Percentiles rank a stretch among this genome's conserved stretches.
These are phyloP conservation scores for Drosophila arizonae DNA, from an alignment of 1,140 invertebrate genomes.

Conservation along the genomic window DNA sequence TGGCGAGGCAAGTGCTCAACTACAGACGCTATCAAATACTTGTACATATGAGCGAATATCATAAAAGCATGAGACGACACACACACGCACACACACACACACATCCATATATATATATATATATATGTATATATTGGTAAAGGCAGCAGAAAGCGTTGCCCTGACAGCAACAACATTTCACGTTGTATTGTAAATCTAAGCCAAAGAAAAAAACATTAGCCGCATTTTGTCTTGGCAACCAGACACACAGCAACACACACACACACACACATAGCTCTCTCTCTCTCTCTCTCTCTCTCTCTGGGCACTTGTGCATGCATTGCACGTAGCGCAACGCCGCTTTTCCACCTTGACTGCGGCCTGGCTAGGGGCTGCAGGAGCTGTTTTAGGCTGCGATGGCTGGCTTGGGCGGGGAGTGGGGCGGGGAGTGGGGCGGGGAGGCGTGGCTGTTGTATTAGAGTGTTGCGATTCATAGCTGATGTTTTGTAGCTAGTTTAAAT, in stretches of 20 bases:
- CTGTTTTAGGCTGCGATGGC: not conserved
- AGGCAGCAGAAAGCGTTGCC: slow-evolving; percentile 7
- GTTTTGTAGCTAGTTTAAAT: slow-evolving; percentile 81
- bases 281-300: slow-evolving; percentile 8
- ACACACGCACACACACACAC: not conserved
- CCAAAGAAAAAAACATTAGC: slow-evolving; percentile 71
- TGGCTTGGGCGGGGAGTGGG: not conserved
- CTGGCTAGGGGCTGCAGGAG: not conserved
- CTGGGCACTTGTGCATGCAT: slow-evolving; percentile 51
- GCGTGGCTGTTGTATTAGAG: slow-evolving; percentile 16
- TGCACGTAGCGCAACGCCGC: slow-evolving; percentile 46
- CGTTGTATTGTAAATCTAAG: slow-evolving; percentile 74
- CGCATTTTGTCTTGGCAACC: slow-evolving; percentile 76
- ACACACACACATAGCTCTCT: slow-evolving; percentile 21
- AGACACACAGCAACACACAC: slow-evolving; percentile 32
- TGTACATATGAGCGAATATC: not conserved
- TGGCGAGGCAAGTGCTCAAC: slow-evolving; percentile 30
- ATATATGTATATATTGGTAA: not conserved
- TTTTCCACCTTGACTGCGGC: slow-evolving; percentile 54
- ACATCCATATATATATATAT: not conserved
- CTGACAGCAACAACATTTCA: slow-evolving; percentile 51
- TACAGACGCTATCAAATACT: slow-evolving; percentile 48
- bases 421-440: too few species aligned
- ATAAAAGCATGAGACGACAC: slow-evolving; percentile 3
- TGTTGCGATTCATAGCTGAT: slow-evolving; percentile 59